Conservation (phyloP, 2,113 vertebrate species). For the Heterocephalus glaber region DNA sequence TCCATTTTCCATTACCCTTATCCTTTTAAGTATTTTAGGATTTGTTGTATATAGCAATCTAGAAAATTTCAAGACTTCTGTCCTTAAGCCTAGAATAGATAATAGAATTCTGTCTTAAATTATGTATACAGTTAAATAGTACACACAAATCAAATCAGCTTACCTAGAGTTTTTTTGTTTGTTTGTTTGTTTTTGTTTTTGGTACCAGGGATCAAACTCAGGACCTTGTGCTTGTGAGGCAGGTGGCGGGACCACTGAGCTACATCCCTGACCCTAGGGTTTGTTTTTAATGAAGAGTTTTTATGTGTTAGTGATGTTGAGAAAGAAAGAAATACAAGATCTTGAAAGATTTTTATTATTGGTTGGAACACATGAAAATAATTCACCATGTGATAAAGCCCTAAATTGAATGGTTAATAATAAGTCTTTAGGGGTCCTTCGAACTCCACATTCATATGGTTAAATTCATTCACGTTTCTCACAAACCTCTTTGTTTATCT, state of each 20-base stretch:
- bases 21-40: not conserved
- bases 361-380: not conserved
- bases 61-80: slow-evolving; percentile 37
- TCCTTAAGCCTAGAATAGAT: not conserved
- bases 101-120: slow-evolving; percentile 21
- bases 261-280: no score
- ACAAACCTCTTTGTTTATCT: not conserved
- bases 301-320: not conserved
- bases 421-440: not conserved
- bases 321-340: slow-evolving; percentile 30
- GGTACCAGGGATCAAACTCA: no score
- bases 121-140: not conserved
- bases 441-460: not conserved
- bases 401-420: not conserved
- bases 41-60: not conserved
- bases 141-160: slow-evolving; percentile 19
- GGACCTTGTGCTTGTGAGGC: no score
- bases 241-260: no score
- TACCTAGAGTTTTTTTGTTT: no score
- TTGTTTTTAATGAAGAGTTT: slow-evolving; percentile 32
- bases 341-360: not conserved
- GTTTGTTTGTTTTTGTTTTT: no score
- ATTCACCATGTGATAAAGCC: not conserved
- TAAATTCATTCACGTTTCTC: not conserved
- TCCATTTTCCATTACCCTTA: not conserved